Evolutionary conservation across 2,888 invertebrate species (phyloP), one percentile per base, ranked within the genome.

Genomic region (Acronicta psi): DNA sequence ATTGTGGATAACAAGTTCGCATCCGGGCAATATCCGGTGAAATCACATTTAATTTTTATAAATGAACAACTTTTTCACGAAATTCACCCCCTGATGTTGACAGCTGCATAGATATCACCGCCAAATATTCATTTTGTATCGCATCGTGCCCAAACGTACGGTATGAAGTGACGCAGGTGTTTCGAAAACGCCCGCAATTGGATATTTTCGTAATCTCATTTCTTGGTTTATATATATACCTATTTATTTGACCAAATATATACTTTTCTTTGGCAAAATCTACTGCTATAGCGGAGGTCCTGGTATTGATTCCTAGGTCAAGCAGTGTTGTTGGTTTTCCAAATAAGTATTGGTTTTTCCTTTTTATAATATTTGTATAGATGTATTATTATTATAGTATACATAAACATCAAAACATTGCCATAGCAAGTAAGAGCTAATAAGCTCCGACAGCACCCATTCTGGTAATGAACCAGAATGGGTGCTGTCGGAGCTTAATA

Each of bases 121-220:
- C 51, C 72, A 75, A 75, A 80, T 77, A 78, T 77, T 81, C 79
- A 82, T 81, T 82, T 80, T 69, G 79, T 76, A 72, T 74, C 57
- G 60, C 59, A 61, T 59, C 58, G 58, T 42, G 52, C 47, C 37
- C 57, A 53, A 63, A 56, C 58, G 65, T 63, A 59, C 54, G 45
- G 45, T 64, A 71, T 63, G 61, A 65, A 67, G 51, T 51, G 70
- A 45, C 77, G 66, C 79, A 79, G 79, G 79, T 79, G 79, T 69
- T 73, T 75, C 60, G 63, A 53, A 68, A 73, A 75, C 46, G 50
- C 34, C 34, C 63, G 59, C 70, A 75, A 79, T 74, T 75, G 69
- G 78, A 73, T 78, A 74, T 65, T 74, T 72, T 73, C 67, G 58
- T 76, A 70, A 77, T 76, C 67, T 57, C 63, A 69, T 78, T 62